Evolutionary conservation across 2,113 vertebrate genomes (phyloP).

Genomic region (Trogon surrucura): DNA sequence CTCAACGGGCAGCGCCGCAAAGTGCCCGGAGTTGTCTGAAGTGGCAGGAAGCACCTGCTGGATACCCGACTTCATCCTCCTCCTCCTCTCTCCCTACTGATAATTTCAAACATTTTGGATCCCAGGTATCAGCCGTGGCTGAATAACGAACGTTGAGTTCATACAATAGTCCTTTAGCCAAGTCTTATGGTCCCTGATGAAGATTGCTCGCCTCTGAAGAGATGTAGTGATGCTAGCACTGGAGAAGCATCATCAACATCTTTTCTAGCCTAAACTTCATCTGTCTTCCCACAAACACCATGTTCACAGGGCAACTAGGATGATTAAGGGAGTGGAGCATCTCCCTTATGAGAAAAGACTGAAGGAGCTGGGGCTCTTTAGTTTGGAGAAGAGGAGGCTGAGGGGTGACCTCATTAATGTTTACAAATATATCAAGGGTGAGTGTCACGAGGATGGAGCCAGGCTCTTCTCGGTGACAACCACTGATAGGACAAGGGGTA

Average conservation of each 20-base stretch:
- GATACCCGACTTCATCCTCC: not conserved
- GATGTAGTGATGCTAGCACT: accelerated
- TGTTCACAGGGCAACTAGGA: too few relatives aligned
- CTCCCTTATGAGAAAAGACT: too few relatives aligned
- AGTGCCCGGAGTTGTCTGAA: not conserved
- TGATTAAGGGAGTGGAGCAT: too few relatives aligned
- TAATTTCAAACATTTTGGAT: not conserved
- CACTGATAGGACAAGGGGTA: too few relatives aligned
- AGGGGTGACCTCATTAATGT: too few relatives aligned
- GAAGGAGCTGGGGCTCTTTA: too few relatives aligned
- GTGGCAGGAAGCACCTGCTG: not conserved
- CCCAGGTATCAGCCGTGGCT: not conserved
- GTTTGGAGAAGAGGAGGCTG: too few relatives aligned
- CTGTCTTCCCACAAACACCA: not conserved
- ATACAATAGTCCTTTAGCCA: not conserved
- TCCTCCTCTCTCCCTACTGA: not conserved
- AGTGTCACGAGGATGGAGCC: too few relatives aligned
- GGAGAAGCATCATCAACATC: not conserved
- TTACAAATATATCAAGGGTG: too few relatives aligned
- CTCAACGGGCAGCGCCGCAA: not conserved
- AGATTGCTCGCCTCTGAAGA: not conserved
- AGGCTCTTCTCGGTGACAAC: too few relatives aligned
- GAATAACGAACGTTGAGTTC: not conserved
- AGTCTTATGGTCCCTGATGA: not conserved
- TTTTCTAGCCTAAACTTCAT: not conserved